A percentile compares a stretch with the other conserved stretches of the same genome.
These are phyloP conservation scores for Festucalex cinctus DNA, from an alignment of 2,113 vertebrate species.

Conservation along the genomic window DNA sequence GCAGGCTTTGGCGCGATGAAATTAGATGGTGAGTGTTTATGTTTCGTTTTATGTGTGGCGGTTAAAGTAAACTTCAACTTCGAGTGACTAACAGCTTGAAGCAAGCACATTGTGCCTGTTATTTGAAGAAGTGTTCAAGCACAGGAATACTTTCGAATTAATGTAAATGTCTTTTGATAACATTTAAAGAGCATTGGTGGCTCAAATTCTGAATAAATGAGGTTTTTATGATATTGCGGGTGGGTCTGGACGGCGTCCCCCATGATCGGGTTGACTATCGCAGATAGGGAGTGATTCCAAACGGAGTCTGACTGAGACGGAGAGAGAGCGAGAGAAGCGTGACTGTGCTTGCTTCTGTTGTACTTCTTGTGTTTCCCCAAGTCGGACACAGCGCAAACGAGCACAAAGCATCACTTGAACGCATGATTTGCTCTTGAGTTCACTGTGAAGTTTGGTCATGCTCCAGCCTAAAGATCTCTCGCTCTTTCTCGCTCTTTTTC, in stretches of 20 bases:
- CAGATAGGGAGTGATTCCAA: neutral
- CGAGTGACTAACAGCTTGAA: no score
- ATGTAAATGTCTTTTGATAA: neutral
- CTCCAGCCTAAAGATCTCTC: conserved; percentile 69
- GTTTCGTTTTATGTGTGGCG: no score
- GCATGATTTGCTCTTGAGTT: conserved; percentile 46
- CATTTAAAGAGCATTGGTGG: neutral
- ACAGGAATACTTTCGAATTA: neutral
- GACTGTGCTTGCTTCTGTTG: conserved; percentile 73
- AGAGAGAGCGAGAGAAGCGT: conserved; percentile 60
- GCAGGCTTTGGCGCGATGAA: no score
- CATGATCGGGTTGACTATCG: neutral
- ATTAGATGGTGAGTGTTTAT: no score
- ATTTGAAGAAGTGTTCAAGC: no score
- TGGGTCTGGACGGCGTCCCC: neutral
- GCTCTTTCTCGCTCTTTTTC: conserved; percentile 63
- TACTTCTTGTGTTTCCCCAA: conserved; percentile 69
- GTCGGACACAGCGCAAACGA: conserved; percentile 71
- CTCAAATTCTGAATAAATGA: neutral
- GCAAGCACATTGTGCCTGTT: no score
- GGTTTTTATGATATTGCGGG: neutral
- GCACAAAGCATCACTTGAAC: conserved; percentile 40
- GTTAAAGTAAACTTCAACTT: no score
- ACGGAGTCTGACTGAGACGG: conserved; percentile 37
- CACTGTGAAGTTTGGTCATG: conserved; percentile 59